Percentiles rank a stretch among this genome's conserved stretches.
Evolutionary conservation across 2,797 vertebrate genomes (phyloP).

Genomic region (Gymnothorax javanicus): DNA sequence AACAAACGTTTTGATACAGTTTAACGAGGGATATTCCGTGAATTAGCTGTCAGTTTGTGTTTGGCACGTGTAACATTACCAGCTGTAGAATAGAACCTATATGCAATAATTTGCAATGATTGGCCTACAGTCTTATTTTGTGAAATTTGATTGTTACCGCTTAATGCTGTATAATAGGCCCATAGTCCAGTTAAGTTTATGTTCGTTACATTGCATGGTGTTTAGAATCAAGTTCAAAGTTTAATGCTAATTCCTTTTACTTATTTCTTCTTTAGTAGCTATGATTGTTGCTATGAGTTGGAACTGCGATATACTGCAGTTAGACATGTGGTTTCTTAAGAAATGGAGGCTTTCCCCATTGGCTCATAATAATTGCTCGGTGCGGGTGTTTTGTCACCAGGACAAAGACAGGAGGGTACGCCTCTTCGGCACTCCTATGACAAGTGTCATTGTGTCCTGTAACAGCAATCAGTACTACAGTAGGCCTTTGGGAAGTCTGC

Average conservation of each 20-base stretch:
- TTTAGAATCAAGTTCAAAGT: slow-evolving; percentile 35
- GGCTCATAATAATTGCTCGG: slow-evolving; percentile 39
- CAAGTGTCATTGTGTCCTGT: slow-evolving; percentile 18
- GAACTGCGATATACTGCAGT: slow-evolving; percentile 38
- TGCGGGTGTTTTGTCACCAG: slow-evolving; percentile 59
- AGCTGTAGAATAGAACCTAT: background rate
- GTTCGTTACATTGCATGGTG: slow-evolving; percentile 37
- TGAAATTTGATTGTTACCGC: too few species aligned
- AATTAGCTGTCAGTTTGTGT: background rate
- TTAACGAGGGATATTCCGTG: background rate
- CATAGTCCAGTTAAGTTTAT: background rate
- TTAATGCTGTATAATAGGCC: too few species aligned
- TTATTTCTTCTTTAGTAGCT: slow-evolving; percentile 45
- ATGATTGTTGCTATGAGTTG: slow-evolving; percentile 51
- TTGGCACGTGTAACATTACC: background rate
- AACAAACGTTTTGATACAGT: background rate
- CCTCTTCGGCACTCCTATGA: slow-evolving; percentile 17
- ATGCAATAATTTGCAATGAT: background rate
- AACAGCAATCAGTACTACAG: slow-evolving; percentile 38
- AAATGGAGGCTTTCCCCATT: slow-evolving; percentile 60
- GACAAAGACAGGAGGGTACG: background rate
- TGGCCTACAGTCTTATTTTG: too few species aligned
- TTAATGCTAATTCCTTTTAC: slow-evolving; percentile 25
- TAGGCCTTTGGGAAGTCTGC: slow-evolving; percentile 43
- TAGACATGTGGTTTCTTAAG: slow-evolving; percentile 50